A percentile compares a stretch with the other conserved stretches of the same genome.
Evolutionary conservation across 2,888 invertebrate species (phyloP).

Genomic region (Habrosyne pyritoides): DNA sequence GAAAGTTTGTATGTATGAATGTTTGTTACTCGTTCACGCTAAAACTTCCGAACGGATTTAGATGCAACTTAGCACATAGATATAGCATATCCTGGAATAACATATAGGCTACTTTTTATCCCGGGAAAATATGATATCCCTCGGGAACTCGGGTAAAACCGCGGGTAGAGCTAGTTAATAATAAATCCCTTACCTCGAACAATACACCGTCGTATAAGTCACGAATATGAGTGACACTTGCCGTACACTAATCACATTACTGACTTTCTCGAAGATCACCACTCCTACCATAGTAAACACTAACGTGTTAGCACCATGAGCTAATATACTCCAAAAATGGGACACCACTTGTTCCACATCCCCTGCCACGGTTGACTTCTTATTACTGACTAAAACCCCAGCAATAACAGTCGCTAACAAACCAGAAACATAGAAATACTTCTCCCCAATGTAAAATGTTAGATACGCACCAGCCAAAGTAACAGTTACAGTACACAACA

Average conservation of each 20-base stretch:
- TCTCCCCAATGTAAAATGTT: slow-evolving; percentile 72
- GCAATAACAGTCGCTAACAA: slow-evolving; percentile 64
- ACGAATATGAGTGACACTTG: slow-evolving; percentile 70
- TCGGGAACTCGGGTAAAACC: too few species aligned
- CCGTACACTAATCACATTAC: slow-evolving; percentile 65
- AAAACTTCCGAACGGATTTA: too few species aligned
- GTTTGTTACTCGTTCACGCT: too few species aligned
- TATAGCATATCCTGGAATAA: too few species aligned
- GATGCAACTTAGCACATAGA: too few species aligned
- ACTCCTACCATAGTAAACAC: slow-evolving; percentile 85
- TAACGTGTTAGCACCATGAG: slow-evolving; percentile 77
- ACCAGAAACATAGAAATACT: slow-evolving; percentile 72
- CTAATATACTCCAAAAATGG: slow-evolving; percentile 64
- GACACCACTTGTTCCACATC: slow-evolving; percentile 67
- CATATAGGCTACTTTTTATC: too few species aligned
- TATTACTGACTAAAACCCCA: slow-evolving; percentile 65
- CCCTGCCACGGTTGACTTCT: slow-evolving; percentile 64
- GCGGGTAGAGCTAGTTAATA: too few species aligned
- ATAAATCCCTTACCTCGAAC: slow-evolving; percentile 51
- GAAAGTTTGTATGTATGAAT: too few species aligned
- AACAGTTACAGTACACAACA: slow-evolving; percentile 63
- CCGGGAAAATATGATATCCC: too few species aligned
- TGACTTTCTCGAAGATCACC: slow-evolving; percentile 81
- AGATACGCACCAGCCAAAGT: slow-evolving; percentile 67
- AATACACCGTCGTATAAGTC: slow-evolving; percentile 75